Evolutionary conservation across 1,140 invertebrate genomes (phyloP), one percentile per base, ranked within the genome.

Genomic region (Calliphora vicina): DNA sequence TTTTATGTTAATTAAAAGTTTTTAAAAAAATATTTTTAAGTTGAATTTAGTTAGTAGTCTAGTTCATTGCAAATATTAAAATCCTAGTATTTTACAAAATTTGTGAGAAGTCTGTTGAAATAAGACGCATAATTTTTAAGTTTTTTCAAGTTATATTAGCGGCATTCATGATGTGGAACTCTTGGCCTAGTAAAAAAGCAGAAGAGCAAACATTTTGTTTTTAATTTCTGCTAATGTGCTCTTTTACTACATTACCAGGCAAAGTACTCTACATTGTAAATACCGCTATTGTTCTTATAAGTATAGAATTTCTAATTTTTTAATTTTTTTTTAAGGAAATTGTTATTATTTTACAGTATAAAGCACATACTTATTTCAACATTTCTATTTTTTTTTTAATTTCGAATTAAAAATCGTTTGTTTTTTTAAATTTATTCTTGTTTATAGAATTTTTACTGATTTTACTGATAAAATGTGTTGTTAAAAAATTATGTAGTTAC

Each of bases 391-490:
- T 57, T n/a, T n/a, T 35, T 57, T 57, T 57, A 57, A 57, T 8
- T 2, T 35, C 35, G 35, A 2, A 35, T 35, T 8, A 57, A 57
- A 57, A 57, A 57, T 57, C 0, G n/a, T 57, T 57, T 57, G 15
- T 17, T 57, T 57, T 2, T 57, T 57, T 57, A n/a, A 57, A 2
- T 35, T 35, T 35, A 2, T 35, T 35, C 29, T 72, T 72, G 20
- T 43, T 71, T 82, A 73, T 45, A 78, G 83, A 84, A 82, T 84
- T 84, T 84, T 84, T 84, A 84, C 83, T 84, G 83, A 84, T 84
- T 84, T 81, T 84, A 81, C 82, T 67, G 61, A 67, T 67, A 67
- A 67, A 67, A 25, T 67, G n/a, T 82, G 61, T 74, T 27, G 27
- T 67, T 15, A 74, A 74, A 74, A 74, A 35, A 27, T 13, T 26